Evolutionary conservation across 2,888 invertebrate species (phyloP), one percentile per base, ranked within the genome.

Genomic region (Leptodirus hochenwartii): DNA sequence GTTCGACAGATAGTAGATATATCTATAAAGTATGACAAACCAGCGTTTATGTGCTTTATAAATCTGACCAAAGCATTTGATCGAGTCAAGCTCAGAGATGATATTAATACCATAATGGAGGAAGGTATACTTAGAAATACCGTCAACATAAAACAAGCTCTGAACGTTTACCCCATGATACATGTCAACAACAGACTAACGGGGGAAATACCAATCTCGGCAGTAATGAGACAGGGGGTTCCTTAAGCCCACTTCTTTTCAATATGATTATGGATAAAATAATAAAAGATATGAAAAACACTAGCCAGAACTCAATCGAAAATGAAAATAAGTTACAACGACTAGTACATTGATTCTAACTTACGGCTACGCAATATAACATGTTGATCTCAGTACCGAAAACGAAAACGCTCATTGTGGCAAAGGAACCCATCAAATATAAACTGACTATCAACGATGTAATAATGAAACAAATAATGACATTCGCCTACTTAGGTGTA

Each of bases 181-280:
- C 5, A 29, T 6, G 23, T 25, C 25, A 30, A 10, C 14, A 25
- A 30, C 13, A 14, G 15, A 15, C 15, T 25, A 8, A 4, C 15
- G 11, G 4, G 11, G 4, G 25, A 15, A 9, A 22, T 13, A 12
- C 13, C 24, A 25, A 30, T 30, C 10, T 3, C 12, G 5, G 12
- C 14, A 5, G 15, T n/a, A 5, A 30, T 25, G 4, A 14, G 30
- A 14, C 30, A 30, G 30, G 30, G 22, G 25, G 30, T 20, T 24
- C 29, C 13, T 17, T 33, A 10, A 33, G 33, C 15, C 31, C 31
- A 15, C 15, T 30, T 9, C 12, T 32, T 22, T 32, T 32, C 20
- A 29, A 29, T 24, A n/a, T 32, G 6, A 9, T 32, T 25, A 29
- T 32, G 22, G 32, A 34, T 12, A 25, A 32, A 29, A 29, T 31